These are phyloP conservation scores for Mycteria americana DNA, from an alignment of 2,797 vertebrate species.

Conservation along the genomic window DNA sequence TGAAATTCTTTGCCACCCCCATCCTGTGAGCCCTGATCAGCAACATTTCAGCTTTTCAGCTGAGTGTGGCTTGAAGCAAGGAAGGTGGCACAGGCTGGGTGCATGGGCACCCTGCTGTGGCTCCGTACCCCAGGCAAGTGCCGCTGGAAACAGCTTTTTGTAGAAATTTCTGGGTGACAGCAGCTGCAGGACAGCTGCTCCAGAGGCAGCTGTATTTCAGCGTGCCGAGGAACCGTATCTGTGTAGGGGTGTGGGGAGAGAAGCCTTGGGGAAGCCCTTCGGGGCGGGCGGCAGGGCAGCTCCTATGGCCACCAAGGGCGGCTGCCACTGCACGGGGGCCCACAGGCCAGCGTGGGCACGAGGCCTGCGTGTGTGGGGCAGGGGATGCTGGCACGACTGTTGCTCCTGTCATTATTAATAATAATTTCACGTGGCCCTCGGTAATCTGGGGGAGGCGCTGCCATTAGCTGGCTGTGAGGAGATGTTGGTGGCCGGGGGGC, in stretches of 20 bases:
- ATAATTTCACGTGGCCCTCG: neutral
- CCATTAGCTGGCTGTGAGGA: neutral
- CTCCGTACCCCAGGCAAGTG: neutral
- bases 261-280: neutral
- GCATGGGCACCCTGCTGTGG: neutral
- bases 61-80: neutral
- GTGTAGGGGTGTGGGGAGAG: neutral
- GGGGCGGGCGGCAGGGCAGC: accelerated
- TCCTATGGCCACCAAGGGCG: accelerated
- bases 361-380: accelerated
- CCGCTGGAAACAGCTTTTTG: neutral
- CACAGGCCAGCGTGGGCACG: accelerated
- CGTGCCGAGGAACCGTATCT: neutral
- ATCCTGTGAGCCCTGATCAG: neutral
- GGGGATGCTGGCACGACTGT: neutral
- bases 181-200: neutral
- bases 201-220: neutral
- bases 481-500: accelerated
- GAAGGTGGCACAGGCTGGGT: neutral
- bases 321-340: neutral
- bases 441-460: neutral
- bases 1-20: neutral
- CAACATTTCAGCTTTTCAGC: neutral
- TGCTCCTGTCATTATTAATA: neutral
- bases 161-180: neutral